Conservation (phyloP, 2,797 vertebrate species). For the Enteromius paludinosus region DNA sequence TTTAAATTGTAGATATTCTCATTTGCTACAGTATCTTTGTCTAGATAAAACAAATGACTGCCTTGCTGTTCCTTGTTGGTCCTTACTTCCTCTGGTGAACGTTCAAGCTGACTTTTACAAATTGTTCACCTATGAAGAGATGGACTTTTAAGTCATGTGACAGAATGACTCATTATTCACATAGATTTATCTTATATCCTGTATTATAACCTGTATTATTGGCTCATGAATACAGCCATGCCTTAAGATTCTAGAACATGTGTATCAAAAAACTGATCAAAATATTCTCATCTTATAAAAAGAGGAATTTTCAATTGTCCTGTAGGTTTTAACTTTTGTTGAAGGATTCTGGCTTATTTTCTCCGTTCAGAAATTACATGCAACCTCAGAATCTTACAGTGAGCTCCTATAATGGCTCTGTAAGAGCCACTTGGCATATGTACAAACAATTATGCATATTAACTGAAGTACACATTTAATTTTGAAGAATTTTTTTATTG, state of each 20-base stretch:
- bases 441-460: slow-evolving; percentile 49
- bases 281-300: slow-evolving; percentile 20
- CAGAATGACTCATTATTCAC: slow-evolving; percentile 24
- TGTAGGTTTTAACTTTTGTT: neutral
- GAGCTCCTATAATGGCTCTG: neutral
- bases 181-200: slow-evolving; percentile 35
- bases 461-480: slow-evolving; percentile 48
- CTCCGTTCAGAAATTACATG: neutral
- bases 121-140: slow-evolving; percentile 35
- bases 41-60: slow-evolving; percentile 50
- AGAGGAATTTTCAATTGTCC: neutral
- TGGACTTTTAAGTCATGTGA: slow-evolving; percentile 35
- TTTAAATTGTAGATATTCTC: slow-evolving; percentile 43
- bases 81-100: slow-evolving; percentile 32
- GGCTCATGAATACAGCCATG: slow-evolving; percentile 27
- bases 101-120: slow-evolving; percentile 39
- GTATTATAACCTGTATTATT: slow-evolving; percentile 40
- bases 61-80: slow-evolving; percentile 43
- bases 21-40: slow-evolving; percentile 53
- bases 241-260: slow-evolving; percentile 46
- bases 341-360: neutral
- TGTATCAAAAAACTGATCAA: slow-evolving; percentile 29
- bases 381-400: slow-evolving; percentile 4
- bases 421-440: slow-evolving; percentile 26
- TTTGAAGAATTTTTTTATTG: slow-evolving; percentile 59